Conservation (phyloP, 2,797 vertebrate species). For the Poecilia gillii region DNA sequence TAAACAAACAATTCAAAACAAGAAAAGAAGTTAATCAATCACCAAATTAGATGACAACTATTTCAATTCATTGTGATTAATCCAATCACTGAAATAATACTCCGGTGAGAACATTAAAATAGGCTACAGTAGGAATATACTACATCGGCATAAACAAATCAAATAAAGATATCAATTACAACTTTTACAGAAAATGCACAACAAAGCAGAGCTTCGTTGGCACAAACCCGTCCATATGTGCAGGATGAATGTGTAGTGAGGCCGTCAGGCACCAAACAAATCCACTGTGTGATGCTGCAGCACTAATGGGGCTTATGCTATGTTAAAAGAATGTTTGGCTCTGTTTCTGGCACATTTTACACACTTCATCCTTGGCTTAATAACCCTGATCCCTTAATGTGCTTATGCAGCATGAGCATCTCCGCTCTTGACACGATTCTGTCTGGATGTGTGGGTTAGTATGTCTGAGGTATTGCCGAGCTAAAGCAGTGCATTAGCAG, state of each 20-base stretch:
- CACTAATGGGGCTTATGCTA: constrained; percentile 48
- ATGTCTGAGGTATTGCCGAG: constrained; percentile 67
- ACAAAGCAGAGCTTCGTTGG: constrained; percentile 37
- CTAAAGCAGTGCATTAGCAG: constrained; percentile 62
- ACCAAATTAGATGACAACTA: too few relatives aligned
- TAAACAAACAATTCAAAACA: too few relatives aligned
- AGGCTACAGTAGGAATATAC: neutral
- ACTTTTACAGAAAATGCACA: constrained; percentile 33
- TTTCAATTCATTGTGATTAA: too few relatives aligned
- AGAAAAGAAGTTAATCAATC: too few relatives aligned
- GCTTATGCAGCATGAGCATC: constrained; percentile 70
- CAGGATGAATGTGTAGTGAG: constrained; percentile 51
- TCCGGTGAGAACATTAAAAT: neutral
- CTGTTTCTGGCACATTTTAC: constrained; percentile 69
- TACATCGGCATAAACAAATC: neutral
- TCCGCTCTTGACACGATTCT: constrained; percentile 57
- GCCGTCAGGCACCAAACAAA: constrained; percentile 54
- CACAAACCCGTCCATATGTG: constrained; percentile 65
- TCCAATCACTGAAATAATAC: neutral
- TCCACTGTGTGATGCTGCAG: constrained; percentile 52
- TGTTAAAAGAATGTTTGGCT: constrained; percentile 70
- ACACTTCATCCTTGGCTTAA: constrained; percentile 72
- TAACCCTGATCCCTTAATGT: constrained; percentile 78
- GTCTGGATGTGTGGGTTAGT: constrained; percentile 73
- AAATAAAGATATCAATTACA: neutral